Percentiles rank a stretch among this genome's conserved stretches.
These are phyloP conservation scores for Diadegma fenestrale DNA, from an alignment of 2,888 invertebrate genomes.

Conservation along the genomic window DNA sequence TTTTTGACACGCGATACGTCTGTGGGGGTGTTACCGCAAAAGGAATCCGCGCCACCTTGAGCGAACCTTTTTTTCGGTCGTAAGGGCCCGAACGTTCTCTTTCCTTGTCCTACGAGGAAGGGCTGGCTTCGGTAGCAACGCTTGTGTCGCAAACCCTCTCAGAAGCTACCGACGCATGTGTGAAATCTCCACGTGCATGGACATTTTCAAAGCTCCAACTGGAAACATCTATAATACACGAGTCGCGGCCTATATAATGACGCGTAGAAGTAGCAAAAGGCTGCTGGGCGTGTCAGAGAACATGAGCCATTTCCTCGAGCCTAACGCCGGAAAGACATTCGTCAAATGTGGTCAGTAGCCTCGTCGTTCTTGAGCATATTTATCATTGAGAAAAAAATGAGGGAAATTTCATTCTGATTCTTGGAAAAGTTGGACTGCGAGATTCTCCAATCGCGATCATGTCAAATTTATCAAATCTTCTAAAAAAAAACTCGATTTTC, in stretches of 20 bases:
- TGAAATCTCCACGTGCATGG: conserved; percentile 21
- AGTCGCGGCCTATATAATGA: conserved; percentile 73
- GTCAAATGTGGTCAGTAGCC: conserved; percentile 72
- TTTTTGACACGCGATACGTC: conserved; percentile 83
- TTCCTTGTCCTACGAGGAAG: conserved; percentile 38
- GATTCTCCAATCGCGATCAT: neutral
- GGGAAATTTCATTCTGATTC: conserved; percentile 5
- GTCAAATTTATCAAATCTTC: neutral
- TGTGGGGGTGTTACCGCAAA: conserved; percentile 77
- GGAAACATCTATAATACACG: conserved; percentile 34
- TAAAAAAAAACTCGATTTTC: neutral
- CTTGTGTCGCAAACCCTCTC: neutral
- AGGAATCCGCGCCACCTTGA: conserved; percentile 57
- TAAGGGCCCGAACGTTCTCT: conserved; percentile 31
- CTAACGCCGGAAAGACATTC: conserved; percentile 70
- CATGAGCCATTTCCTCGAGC: conserved; percentile 79
- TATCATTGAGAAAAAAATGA: conserved; percentile 3
- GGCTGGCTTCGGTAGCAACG: conserved; percentile 15
- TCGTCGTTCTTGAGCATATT: conserved; percentile 11
- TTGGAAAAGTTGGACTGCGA: neutral
- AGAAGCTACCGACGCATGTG: conserved; percentile 20
- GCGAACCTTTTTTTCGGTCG: conserved; percentile 45
- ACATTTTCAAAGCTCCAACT: conserved; percentile 2
- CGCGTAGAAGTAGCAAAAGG: conserved; percentile 76
- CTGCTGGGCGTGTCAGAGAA: conserved; percentile 78